Evolutionary conservation across 2,888 invertebrate genomes (phyloP).

Genomic region (Chrysodeixis includens): DNA sequence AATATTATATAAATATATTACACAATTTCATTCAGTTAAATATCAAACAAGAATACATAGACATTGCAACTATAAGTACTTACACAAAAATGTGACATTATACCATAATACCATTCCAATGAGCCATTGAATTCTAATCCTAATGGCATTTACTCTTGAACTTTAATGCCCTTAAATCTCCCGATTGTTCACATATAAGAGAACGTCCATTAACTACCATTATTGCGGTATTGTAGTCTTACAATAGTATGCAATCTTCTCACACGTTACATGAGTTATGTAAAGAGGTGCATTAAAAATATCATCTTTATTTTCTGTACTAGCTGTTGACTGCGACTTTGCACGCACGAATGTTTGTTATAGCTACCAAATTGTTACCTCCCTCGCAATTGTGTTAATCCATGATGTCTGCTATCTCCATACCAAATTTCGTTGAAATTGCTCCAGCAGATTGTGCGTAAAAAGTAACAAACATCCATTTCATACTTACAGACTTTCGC

Average conservation of each 20-base stretch:
- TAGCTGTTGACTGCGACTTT: too few relatives aligned
- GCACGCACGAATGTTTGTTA: too few relatives aligned
- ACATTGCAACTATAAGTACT: not conserved
- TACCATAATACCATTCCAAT: too few relatives aligned
- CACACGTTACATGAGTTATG: conserved; percentile 28
- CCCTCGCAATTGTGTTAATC: too few relatives aligned
- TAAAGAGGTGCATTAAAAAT: conserved; percentile 38
- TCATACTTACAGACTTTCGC: too few relatives aligned
- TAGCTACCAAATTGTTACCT: too few relatives aligned
- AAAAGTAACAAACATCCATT: too few relatives aligned
- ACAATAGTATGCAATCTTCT: conserved; percentile 32
- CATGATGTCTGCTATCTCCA: too few relatives aligned
- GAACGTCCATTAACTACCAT: conserved; percentile 20
- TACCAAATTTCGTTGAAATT: too few relatives aligned
- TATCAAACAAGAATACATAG: not conserved
- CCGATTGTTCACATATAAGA: conserved; percentile 26
- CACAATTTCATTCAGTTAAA: not conserved
- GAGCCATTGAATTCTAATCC: not conserved
- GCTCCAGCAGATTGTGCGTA: too few relatives aligned
- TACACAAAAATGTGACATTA: conserved; percentile 35
- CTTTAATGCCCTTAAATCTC: conserved; percentile 37
- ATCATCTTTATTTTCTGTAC: too few relatives aligned
- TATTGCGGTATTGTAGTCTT: conserved; percentile 18
- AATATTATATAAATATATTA: too few relatives aligned
- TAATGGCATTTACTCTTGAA: conserved; percentile 27